Conservation (phyloP, 2,113 vertebrate species). For the Leptocoma aspasia region DNA sequence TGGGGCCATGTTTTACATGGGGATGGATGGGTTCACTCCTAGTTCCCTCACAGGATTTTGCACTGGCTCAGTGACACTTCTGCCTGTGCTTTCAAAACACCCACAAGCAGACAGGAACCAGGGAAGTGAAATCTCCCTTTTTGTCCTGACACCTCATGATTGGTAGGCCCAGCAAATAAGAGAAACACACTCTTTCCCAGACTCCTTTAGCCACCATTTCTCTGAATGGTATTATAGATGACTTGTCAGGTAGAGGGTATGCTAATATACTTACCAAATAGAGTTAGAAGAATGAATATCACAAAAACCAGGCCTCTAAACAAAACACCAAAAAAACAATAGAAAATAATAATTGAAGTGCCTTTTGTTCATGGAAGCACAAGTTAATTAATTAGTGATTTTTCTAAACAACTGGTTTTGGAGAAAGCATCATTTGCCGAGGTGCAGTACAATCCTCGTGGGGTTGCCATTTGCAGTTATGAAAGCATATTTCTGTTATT, state of each 20-base stretch:
- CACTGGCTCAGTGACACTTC: background rate
- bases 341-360: background rate
- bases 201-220: background rate
- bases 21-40: background rate
- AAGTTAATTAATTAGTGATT: constrained; percentile 57
- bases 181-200: background rate
- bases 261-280: background rate
- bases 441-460: background rate
- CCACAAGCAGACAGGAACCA: background rate
- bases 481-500: background rate
- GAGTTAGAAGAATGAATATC: background rate
- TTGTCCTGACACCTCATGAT: background rate
- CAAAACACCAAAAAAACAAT: background rate
- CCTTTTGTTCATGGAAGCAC: background rate
- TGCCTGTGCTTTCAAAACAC: background rate
- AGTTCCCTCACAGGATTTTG: background rate
- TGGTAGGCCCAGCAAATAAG: background rate
- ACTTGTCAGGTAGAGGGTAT: background rate
- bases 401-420: constrained; percentile 13
- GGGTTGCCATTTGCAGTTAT: background rate
- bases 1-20: background rate
- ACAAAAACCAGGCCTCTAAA: constrained; percentile 6
- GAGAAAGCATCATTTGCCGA: constrained; percentile 4
- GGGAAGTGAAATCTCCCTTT: background rate
- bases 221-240: background rate